Base-by-base conservation (phyloP, 2,113 vertebrate genomes). In the Laterallus jamaicensis region DNA sequence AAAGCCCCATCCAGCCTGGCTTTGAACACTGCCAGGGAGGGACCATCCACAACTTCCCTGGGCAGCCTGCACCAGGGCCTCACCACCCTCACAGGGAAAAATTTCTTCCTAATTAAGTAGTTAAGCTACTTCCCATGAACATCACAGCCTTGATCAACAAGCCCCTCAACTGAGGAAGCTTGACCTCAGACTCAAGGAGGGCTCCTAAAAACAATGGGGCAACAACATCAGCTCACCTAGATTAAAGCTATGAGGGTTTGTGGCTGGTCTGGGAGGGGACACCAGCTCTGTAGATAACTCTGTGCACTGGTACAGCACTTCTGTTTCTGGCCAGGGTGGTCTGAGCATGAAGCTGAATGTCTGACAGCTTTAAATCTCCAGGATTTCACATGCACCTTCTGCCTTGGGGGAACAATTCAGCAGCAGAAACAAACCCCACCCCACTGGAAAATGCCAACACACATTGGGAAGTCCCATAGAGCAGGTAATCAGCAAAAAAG, bases 401-500 rank as follows among this genome's bases (percentile, higher is more conserved):
- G 77, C 90, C 95, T 62, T 22, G 31, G n/a, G 54, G 79, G 54
- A 88, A 47, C 29, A 86, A 74, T 62, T 82, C 13, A 79, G 11
- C 35, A 90, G 88, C 54, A 92, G 58, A 73, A 73, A 20, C 3
- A 8, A 93, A 92, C 82, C 59, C 88, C 88, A 96, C 88, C 92
- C 90, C 52, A 44, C 31, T 86, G 92, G 94, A 90, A 97, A 96
- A 86, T 58, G 95, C 90, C 94, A 92, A 32, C 39, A 80, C 11
- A 0, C 11, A 5, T 2, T 63, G 93, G 95, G 90, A 97, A 96
- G 67, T 80, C 88, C 94, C 88, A 77, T 16, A 11, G 6, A 40
- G 32, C 42, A 44, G 9, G 18, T 77, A 85, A 60, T 35, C 85
- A 86, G 64, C 77, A 76, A 42, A 80, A 93, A 58, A 29, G 5